Evolutionary conservation across 2,888 invertebrate species (phyloP).

Genomic region (Sialis fuliginosa): DNA sequence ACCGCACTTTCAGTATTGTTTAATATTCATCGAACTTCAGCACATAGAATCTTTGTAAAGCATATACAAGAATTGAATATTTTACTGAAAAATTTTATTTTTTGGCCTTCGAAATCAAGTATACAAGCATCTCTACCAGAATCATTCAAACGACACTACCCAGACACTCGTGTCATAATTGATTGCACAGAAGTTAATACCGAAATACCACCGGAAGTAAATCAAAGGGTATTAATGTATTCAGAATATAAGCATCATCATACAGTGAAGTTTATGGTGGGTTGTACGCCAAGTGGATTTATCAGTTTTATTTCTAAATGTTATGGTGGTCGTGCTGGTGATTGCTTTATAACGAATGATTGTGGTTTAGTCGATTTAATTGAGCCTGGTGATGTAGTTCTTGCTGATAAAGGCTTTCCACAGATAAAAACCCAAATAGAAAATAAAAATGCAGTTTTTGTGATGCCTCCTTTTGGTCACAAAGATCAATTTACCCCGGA

Average conservation of each 20-base stretch:
- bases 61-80: too few relatives aligned
- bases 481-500: conserved; percentile 4
- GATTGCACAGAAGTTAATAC: conserved; percentile 12
- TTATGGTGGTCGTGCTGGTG: conserved; percentile 11
- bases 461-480: conserved; percentile 3
- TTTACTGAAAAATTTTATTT: too few relatives aligned
- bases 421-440: background rate
- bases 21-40: conserved; percentile 8
- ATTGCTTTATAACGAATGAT: conserved; percentile 11
- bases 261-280: conserved; percentile 12
- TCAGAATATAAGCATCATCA: conserved; percentile 11
- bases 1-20: conserved; percentile 8
- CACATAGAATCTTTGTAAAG: conserved; percentile 6
- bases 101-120: conserved; percentile 10
- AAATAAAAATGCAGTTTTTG: conserved; percentile 1
- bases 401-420: conserved; percentile 12
- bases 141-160: conserved; percentile 10
- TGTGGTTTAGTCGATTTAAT: conserved; percentile 11
- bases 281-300: conserved; percentile 11
- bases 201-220: conserved; percentile 9
- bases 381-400: conserved; percentile 11
- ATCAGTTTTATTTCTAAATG: conserved; percentile 11
- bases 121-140: conserved; percentile 10
- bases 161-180: conserved; percentile 11
- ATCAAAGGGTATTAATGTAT: conserved; percentile 10